phyloP scores from a whole-genome alignment of 2,797 vertebrate species.

The Neosilurus mollespiculum region DNA sequence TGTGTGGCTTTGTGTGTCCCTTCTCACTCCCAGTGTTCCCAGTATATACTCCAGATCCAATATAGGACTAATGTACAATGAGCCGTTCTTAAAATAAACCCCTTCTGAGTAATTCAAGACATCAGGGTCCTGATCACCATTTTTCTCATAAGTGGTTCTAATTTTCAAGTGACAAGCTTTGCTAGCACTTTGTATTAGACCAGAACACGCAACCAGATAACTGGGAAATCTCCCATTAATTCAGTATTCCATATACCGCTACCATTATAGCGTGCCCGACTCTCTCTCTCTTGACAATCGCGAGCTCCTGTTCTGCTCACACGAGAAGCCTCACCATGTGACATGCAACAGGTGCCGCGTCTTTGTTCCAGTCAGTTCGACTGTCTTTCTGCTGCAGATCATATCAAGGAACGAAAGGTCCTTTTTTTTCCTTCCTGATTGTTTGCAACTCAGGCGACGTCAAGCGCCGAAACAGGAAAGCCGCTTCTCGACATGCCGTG shows the following conservation, averaged over 20 bases:
- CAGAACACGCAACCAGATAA: neutral
- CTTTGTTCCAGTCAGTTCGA: constrained; percentile 45
- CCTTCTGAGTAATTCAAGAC: no score
- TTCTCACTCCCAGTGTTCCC: neutral
- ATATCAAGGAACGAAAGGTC: constrained; percentile 42
- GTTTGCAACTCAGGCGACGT: constrained; percentile 61
- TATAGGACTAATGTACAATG: no score
- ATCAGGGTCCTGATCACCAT: no score
- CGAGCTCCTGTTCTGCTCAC: neutral
- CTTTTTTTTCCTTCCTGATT: constrained; percentile 55
- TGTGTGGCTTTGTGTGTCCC: neutral
- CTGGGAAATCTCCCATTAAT: neutral
- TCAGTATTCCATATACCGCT: neutral
- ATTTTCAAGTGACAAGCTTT: neutral
- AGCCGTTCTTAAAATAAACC: no score
- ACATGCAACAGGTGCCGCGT: constrained; percentile 13
- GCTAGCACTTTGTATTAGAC: neutral
- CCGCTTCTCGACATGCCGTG: constrained; percentile 40
- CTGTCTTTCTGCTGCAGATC: constrained; percentile 40
- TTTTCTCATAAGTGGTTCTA: neutral
- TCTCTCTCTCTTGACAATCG: neutral
- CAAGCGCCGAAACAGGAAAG: constrained; percentile 61
- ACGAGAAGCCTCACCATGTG: neutral
- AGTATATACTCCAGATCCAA: no score
- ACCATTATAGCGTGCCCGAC: neutral